These are phyloP conservation scores for Otis tarda DNA, from an alignment of 2,113 vertebrate species.

Conservation along the genomic window DNA sequence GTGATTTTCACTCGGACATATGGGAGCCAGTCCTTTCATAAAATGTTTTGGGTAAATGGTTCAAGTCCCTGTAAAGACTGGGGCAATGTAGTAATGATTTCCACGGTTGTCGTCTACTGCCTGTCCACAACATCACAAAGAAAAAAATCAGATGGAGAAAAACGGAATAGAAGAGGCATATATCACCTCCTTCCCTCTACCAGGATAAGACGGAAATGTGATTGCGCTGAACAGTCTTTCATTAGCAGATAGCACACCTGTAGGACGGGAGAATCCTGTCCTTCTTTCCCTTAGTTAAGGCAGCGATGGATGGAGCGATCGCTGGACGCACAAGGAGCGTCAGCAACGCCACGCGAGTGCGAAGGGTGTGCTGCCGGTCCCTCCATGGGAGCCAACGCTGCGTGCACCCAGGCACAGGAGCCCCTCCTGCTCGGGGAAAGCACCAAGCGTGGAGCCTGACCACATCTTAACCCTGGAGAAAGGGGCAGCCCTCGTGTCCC, in stretches of 20 bases:
- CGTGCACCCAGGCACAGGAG: not conserved
- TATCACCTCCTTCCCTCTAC: not conserved
- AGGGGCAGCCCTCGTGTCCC: not conserved
- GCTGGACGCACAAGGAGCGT: not conserved
- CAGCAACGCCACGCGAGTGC: rapidly evolving
- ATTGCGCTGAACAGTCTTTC: not conserved
- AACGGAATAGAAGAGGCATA: rapidly evolving
- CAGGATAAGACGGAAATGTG: not conserved
- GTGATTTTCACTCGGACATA: not conserved
- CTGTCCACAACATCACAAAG: not conserved
- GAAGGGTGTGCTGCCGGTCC: not conserved
- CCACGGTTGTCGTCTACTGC: not conserved
- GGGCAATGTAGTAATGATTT: not conserved
- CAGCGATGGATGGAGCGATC: not conserved
- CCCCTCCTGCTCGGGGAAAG: not conserved
- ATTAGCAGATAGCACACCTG: not conserved
- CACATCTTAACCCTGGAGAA: not conserved
- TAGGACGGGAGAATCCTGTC: not conserved
- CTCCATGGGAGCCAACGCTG: not conserved
- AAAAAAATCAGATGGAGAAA: not conserved
- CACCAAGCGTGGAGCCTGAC: not conserved
- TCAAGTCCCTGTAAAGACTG: not conserved
- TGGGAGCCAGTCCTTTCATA: conserved; percentile 16
- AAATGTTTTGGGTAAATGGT: not conserved
- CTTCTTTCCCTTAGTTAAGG: not conserved